Evolutionary conservation across 2,888 invertebrate genomes (phyloP).

Genomic region (Thereva nobilitata): DNA sequence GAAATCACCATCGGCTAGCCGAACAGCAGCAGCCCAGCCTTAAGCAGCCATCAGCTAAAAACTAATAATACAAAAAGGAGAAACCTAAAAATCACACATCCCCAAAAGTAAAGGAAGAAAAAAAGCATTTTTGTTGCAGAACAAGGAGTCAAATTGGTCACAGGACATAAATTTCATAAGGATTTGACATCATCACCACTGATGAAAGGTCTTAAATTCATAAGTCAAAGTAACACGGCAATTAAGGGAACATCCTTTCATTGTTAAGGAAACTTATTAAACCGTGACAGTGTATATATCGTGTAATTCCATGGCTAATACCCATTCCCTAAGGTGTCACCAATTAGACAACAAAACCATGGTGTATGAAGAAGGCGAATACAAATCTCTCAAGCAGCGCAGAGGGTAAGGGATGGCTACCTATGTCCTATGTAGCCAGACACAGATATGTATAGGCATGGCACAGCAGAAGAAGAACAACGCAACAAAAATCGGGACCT

Average conservation of each 20-base stretch:
- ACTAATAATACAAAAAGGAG: too few relatives aligned
- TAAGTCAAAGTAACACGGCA: conserved; percentile 26
- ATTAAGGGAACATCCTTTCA: conserved; percentile 30
- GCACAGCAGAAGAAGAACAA: neutral
- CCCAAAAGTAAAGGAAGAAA: conserved; percentile 8
- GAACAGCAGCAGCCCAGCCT: too few relatives aligned
- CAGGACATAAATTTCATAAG: conserved; percentile 39
- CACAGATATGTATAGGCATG: neutral
- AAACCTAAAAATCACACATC: neutral
- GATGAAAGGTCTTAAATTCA: conserved; percentile 37
- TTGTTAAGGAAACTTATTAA: conserved; percentile 23
- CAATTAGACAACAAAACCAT: conserved; percentile 50
- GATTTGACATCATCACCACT: conserved; percentile 40
- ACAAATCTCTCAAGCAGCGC: neutral
- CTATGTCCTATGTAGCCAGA: too few relatives aligned
- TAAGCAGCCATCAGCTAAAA: too few relatives aligned
- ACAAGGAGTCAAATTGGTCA: conserved; percentile 29
- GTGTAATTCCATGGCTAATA: conserved; percentile 33
- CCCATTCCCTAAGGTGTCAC: conserved; percentile 50
- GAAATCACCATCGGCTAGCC: too few relatives aligned
- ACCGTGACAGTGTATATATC: conserved; percentile 35
- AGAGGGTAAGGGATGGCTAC: neutral
- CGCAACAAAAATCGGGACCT: conserved; percentile 29
- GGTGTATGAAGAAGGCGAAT: conserved; percentile 12
- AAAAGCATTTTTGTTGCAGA: neutral